Percentiles rank a stretch among this genome's conserved stretches.
Evolutionary conservation across 2,113 vertebrate genomes (phyloP).

Genomic region (Mesoclemmys tuberculata): DNA sequence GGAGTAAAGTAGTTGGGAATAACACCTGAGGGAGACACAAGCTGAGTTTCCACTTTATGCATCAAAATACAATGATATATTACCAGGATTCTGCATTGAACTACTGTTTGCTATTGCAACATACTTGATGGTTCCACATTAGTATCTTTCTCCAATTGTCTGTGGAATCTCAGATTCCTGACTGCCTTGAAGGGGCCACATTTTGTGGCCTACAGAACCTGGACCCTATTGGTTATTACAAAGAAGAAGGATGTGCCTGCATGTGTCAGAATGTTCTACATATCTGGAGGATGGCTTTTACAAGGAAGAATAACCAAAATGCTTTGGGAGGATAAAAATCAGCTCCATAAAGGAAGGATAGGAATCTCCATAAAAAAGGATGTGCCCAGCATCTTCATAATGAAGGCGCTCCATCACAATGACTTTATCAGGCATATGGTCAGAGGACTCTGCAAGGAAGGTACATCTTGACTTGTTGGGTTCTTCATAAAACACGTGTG

Average conservation of each 20-base stretch:
- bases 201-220: slow-evolving; percentile 73
- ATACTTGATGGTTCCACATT: slow-evolving; percentile 63
- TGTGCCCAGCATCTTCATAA: not conserved
- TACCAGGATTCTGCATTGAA: not conserved
- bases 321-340: not conserved
- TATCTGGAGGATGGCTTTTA: slow-evolving; percentile 31
- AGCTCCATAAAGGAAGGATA: not conserved
- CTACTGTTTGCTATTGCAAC: not conserved
- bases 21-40: too few species aligned
- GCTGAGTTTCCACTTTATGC: too few species aligned
- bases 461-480: not conserved
- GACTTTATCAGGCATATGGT: not conserved
- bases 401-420: not conserved
- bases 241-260: slow-evolving; percentile 21
- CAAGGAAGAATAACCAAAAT: not conserved
- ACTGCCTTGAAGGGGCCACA: slow-evolving; percentile 74
- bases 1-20: too few species aligned
- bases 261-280: slow-evolving; percentile 30
- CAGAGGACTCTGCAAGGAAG: not conserved
- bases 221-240: slow-evolving; percentile 46
- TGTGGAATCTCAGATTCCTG: slow-evolving; percentile 68
- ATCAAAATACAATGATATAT: too few species aligned
- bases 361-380: not conserved
- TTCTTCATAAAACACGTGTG: not conserved
- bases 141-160: slow-evolving; percentile 62